Conservation (phyloP, 2,113 vertebrate genomes). For the Ceyx melanurus region DNA sequence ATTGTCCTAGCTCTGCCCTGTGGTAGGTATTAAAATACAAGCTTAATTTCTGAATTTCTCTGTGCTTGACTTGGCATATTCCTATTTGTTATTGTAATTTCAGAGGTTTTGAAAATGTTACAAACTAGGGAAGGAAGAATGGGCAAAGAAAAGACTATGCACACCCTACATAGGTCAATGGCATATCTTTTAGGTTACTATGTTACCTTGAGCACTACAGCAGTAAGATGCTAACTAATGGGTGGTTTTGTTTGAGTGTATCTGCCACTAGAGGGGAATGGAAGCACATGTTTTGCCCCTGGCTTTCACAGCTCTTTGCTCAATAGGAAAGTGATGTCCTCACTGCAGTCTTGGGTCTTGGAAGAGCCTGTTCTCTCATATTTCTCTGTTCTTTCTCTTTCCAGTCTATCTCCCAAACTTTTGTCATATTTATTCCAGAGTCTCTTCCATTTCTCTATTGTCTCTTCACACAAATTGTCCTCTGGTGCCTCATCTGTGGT, state of each 20-base stretch:
- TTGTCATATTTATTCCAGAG: not conserved
- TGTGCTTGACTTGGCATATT: not conserved
- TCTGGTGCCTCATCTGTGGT: not conserved
- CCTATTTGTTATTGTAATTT: not conserved
- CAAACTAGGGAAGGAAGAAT: not conserved
- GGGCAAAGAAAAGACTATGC: not conserved
- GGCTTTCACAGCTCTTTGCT: not conserved
- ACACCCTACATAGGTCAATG: not conserved
- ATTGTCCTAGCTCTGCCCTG: not conserved
- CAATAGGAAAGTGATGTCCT: not conserved
- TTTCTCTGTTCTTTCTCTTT: not conserved
- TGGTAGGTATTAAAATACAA: not conserved
- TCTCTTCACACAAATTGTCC: not conserved
- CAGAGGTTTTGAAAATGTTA: not conserved
- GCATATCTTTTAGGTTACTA: not conserved
- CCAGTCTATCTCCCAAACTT: not conserved
- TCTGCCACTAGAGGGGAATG: conserved; percentile 65
- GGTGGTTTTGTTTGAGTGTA: not conserved
- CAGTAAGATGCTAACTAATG: not conserved
- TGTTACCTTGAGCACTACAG: not conserved
- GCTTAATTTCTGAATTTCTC: not conserved
- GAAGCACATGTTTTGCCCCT: not conserved
- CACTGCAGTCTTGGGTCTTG: not conserved
- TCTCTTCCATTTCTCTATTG: not conserved
- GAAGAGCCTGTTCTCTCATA: not conserved